A percentile compares a stretch with the other conserved stretches of the same genome.
Conservation (phyloP, 2,113 vertebrate genomes). For the Anoura caudifer region DNA sequence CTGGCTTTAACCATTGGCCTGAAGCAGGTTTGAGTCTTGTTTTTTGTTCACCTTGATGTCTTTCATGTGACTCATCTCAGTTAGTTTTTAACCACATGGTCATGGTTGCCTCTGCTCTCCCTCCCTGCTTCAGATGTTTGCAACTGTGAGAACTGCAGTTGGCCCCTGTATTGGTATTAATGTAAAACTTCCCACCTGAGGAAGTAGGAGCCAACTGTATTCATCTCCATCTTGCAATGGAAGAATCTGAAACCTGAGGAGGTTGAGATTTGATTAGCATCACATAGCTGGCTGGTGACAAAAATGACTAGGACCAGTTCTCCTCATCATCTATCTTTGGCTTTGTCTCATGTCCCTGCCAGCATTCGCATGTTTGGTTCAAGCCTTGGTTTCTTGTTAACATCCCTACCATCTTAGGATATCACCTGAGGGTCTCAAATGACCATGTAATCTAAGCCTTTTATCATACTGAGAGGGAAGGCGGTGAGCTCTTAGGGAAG, state of each 20-base stretch:
- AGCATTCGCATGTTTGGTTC: neutral
- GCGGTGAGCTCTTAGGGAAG: neutral
- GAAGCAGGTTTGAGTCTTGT: neutral
- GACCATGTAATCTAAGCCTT: too few species aligned
- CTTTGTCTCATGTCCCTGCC: neutral
- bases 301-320: neutral
- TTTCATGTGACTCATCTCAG: neutral
- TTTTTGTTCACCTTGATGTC: neutral
- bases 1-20: neutral
- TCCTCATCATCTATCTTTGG: neutral
- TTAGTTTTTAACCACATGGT: neutral
- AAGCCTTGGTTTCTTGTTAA: neutral
- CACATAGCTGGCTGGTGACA: neutral
- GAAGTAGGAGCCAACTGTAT: neutral
- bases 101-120: neutral
- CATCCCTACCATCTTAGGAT: neutral
- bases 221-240: neutral
- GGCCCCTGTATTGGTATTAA: neutral
- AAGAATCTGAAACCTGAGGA: neutral
- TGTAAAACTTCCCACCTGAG: neutral
- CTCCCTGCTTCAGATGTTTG: neutral
- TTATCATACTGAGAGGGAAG: neutral
- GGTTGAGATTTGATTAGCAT: neutral
- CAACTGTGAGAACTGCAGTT: fast-evolving
- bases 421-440: neutral